Base-by-base conservation (phyloP, 2,797 vertebrate species). In the Sphenodon punctatus region DNA sequence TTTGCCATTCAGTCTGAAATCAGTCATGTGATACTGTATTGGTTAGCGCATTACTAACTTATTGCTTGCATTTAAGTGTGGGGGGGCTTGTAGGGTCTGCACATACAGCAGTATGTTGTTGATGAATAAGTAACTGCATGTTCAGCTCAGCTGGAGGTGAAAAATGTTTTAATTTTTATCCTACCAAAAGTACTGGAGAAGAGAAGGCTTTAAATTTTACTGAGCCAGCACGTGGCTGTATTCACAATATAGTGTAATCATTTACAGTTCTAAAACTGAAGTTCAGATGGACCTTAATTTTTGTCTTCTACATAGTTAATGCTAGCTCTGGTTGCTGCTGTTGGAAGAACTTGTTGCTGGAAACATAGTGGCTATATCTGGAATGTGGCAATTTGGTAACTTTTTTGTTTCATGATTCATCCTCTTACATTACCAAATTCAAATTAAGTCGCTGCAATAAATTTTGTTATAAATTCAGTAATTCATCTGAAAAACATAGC, bases 161-260 rank as follows among this genome's bases (percentile, higher is more conserved):
- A 89, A 88, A 90, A 89, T 80, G 25, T 58, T 84, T 86, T 65
- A 65, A 88, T 84, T 88, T 91, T 48, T 83, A 79, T 25, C 49
- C 5, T 90, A 66, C 87, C 88, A 77, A 55, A 75, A 81, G 34
- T 36, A 65, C 66, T 89, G 87, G 51, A 78, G 84, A 88, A 84
- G 86, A 89, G 88, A 92, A 86, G 87, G 87, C 86, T 88, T 87
- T 86, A 89, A 72, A 84, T 87, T 70, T 85, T 86, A 80, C 73
- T 43, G 51, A 73, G 78, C 59, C 46, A 67, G n/a, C 61, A 67
- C 55, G 27, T 22, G 53, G 60, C 51, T 78, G 56, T 38, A 58
- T 90, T 89, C 88, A 92, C 89, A 92, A 90, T 92, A 87, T 4
- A 23, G 20, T 25, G 6, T 17, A 60, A 78, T 85, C 83, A 87